Evolutionary conservation across 2,113 vertebrate genomes (phyloP), one percentile per base, ranked within the genome.

Genomic region (Benitochromis conjunctus): DNA sequence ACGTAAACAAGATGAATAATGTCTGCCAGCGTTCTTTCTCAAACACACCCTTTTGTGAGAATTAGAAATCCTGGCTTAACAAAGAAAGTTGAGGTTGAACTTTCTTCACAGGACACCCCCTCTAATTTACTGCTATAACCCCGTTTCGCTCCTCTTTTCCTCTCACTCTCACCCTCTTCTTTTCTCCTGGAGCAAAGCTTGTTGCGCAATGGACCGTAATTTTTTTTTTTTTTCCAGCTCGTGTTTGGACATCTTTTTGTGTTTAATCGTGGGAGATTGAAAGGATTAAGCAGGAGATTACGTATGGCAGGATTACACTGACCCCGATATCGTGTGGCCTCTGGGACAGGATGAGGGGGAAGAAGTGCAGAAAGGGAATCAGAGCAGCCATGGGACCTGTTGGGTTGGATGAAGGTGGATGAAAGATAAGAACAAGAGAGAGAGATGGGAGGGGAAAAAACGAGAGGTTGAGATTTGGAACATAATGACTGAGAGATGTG

Each of bases 251-350:
- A 92, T 92, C 84, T 96, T 95, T 95, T 94, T 92, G 83, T 93
- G 85, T 94, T 95, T 94, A 95, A 94, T 95, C 90, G 34, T 89
- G 83, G 62, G 91, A 90, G 94, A 94, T 93, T 94, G 92, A 90
- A 86, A 84, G 94, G 95, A 95, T 94, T 95, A 94, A 83, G 5
- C 18, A 53, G 90, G 83, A 90, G 93, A 95, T 95, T 96, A 94
- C 82, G 43, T 87, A 90, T 55, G 76, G 89, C 83, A 51, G 87
- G 94, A 94, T 95, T 95, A 94, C 91, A 82, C 92, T 93, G 94
- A 93, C 91, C 92, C 91, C 51, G 43, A 89, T 91, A 94, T 81
- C 80, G 26, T 62, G 80, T 83, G 82, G 86, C 87, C 81, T 90
- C 41, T 34, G 92, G 85, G 90, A 85, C 1, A 12, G 81, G 76